Percentiles rank a stretch among this genome's conserved stretches.
Conservation (phyloP, 2,888 invertebrate genomes). For the Chrysotoxum bicinctum region DNA sequence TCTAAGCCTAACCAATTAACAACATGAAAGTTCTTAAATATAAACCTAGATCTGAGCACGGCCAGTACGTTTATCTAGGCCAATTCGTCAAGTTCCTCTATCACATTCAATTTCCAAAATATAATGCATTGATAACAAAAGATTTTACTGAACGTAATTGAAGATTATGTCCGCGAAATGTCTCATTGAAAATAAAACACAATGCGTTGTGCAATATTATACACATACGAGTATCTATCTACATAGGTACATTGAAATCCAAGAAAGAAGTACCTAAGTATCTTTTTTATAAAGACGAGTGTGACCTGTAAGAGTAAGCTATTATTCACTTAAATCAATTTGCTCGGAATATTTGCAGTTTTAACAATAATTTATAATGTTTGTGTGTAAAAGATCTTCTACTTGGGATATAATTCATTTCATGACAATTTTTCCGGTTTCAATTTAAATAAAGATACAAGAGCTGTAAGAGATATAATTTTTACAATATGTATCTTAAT, state of each 20-base stretch:
- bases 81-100: neutral
- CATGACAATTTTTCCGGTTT: slow-evolving; percentile 24
- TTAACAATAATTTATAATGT: neutral
- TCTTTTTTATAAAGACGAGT: neutral
- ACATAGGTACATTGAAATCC: neutral
- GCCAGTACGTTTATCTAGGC: too few relatives aligned
- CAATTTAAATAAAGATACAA: slow-evolving; percentile 17
- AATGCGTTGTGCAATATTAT: neutral
- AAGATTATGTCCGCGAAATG: neutral
- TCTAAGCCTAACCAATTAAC: too few relatives aligned
- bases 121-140: neutral
- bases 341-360: slow-evolving; percentile 16
- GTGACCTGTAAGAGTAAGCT: slow-evolving; percentile 23
- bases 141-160: neutral
- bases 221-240: neutral
- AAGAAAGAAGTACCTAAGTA: neutral
- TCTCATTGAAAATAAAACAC: slow-evolving; percentile 11
- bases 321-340: slow-evolving; percentile 54
- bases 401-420: neutral
- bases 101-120: neutral
- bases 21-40: too few relatives aligned
- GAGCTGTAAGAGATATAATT: neutral
- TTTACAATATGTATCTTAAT: slow-evolving; percentile 6
- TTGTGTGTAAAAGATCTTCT: neutral
- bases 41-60: too few relatives aligned